phyloP scores from a whole-genome alignment of 2,797 vertebrate genomes.

The Anolis apletophallus region DNA sequence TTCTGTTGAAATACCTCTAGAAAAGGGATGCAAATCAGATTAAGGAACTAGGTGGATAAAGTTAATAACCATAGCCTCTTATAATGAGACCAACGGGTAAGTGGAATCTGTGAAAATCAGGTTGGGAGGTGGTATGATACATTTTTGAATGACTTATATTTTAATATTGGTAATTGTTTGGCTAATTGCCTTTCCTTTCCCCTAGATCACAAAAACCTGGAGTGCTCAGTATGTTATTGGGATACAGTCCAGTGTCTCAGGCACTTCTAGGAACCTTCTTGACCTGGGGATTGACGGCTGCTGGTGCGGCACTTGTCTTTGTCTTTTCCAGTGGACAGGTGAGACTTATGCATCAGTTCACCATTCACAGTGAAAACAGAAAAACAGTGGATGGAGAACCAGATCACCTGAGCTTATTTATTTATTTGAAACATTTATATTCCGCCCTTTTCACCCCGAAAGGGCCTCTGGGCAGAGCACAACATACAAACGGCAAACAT shows the following conservation, averaged over 20 bases:
- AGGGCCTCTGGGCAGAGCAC: no score
- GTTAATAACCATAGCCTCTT: background rate
- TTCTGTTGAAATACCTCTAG: background rate
- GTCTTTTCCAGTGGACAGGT: slow-evolving; percentile 92
- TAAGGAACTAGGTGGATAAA: background rate
- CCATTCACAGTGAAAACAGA: background rate
- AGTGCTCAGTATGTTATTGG: slow-evolving; percentile 85
- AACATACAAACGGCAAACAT: no score
- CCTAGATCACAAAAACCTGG: slow-evolving; percentile 30
- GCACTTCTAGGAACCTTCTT: slow-evolving; percentile 91
- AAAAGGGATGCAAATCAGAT: background rate
- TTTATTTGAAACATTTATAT: no score
- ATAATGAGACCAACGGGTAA: background rate
- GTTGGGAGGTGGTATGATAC: accelerated
- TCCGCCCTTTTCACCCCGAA: no score
- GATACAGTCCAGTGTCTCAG: slow-evolving; percentile 85
- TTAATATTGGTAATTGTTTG: background rate
- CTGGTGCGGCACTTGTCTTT: slow-evolving; percentile 91
- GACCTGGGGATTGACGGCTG: slow-evolving; percentile 94
- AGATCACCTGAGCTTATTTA: background rate
- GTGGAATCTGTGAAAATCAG: background rate
- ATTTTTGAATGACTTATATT: background rate
- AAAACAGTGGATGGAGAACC: background rate
- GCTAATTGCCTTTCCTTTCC: accelerated
- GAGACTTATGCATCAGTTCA: slow-evolving; percentile 36